Percentiles rank a stretch among this genome's conserved stretches.
These are phyloP conservation scores for Pampusana beccarii DNA, from an alignment of 2,113 vertebrate species.

Conservation along the genomic window DNA sequence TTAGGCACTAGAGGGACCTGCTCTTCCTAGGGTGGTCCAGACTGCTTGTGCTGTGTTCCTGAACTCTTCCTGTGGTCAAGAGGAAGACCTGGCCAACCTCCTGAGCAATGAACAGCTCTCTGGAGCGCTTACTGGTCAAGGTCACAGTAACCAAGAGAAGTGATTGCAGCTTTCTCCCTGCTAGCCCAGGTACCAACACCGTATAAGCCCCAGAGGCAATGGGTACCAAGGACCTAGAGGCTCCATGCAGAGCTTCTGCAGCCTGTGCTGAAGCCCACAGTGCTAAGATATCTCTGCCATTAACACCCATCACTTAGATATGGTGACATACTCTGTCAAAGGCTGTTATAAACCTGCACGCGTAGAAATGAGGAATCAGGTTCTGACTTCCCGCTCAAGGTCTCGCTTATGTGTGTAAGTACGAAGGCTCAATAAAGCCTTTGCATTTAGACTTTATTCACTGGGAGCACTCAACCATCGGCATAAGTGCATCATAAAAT, in stretches of 20 bases:
- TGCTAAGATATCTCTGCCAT: background rate
- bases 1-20: background rate
- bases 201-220: background rate
- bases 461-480: constrained; percentile 8
- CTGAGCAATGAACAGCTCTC: background rate
- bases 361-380: background rate
- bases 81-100: background rate
- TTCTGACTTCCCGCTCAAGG: background rate
- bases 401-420: background rate
- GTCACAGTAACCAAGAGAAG: background rate
- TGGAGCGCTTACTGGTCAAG: background rate
- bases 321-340: background rate
- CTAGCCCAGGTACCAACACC: background rate
- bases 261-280: background rate
- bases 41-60: background rate
- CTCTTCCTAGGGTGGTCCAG: background rate
- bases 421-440: constrained; percentile 6
- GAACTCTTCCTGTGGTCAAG: background rate
- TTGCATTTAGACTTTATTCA: constrained; percentile 32
- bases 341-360: background rate
- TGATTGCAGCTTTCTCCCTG: background rate
- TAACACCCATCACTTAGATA: background rate
- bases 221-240: background rate
- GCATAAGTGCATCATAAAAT: constrained; percentile 27
- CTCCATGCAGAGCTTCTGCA: background rate